Evolutionary conservation across 2,888 invertebrate genomes (phyloP), one percentile per base, ranked within the genome.

Genomic region (Mesorhabditis spiculigera): DNA sequence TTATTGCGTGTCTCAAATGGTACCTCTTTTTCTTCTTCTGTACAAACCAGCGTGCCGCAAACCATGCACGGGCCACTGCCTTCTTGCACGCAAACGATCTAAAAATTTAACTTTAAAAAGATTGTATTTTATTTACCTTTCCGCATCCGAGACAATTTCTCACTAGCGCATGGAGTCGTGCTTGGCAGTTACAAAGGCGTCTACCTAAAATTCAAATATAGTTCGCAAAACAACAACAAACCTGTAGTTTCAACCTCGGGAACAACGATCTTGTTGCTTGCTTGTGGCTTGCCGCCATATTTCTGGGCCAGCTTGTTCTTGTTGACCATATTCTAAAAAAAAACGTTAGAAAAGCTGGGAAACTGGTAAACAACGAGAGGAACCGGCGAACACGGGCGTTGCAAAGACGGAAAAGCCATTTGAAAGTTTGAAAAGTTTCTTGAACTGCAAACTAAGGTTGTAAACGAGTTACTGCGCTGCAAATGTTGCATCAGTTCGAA

Each of bases 41-140:
- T 80, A 73, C 86, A 84, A 86, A 97, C 96, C 86, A 93, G 88
- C 81, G 90, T 90, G 0, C 91, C 92, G 88, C 98, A 98, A 86
- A 91, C 94, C 64, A 95, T 90, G 86, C 98, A 98, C 0, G 95
- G 94, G 0, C 98, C 98, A 6, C 95, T 92, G 1, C 97, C 96
- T 88, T 98, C 98, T 87, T 81, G 82, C n/a, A 13, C 58, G 58
- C 58, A 50, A 43, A 70, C 67, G 43, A 70, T 70, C 70, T 70
- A 45, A 5, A 45, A 63, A 50, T 10, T 8, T 8, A 63, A 28
- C 13, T 10, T n/a, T 13, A 63, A 63, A 63, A 63, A 10, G 13
- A 16, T 28, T 50, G 10, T 69, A 90, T 90, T 87, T 97, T 98
- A 5, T 97, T 92, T 73, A 99, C 92, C 70, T 95, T 90, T 0